Evolutionary conservation across 2,113 vertebrate species (phyloP).

Genomic region (Pedionomus torquatus): DNA sequence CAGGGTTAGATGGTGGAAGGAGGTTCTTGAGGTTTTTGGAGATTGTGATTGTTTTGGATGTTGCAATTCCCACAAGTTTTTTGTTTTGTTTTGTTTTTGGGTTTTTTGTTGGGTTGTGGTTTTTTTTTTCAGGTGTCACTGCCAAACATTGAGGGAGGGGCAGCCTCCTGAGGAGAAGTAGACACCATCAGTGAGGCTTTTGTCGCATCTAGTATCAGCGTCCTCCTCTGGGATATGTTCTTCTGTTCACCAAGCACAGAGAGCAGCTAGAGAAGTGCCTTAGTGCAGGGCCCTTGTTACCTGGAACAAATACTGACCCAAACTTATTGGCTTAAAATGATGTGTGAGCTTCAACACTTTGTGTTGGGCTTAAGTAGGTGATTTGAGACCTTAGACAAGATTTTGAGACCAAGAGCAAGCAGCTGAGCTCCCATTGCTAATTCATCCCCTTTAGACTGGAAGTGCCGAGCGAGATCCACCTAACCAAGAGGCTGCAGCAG

Average conservation of each 20-base stretch:
- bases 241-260: not conserved
- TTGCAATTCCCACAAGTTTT: not conserved
- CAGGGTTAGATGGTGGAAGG: not conserved
- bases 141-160: not conserved
- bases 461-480: not conserved
- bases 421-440: not conserved
- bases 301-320: not conserved
- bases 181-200: not conserved
- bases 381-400: not conserved
- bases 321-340: not conserved
- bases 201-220: not conserved
- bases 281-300: not conserved
- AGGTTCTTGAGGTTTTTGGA: not conserved
- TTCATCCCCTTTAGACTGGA: not conserved
- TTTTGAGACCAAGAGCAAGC: not conserved
- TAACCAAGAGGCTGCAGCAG: not conserved
- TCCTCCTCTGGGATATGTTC: not conserved
- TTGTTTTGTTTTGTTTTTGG: not conserved
- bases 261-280: not conserved
- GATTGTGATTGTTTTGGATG: not conserved
- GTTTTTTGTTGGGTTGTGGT: no score
- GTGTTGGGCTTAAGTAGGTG: not conserved
- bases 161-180: not conserved
- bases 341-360: not conserved
- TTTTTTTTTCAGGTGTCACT: not conserved